Base-by-base conservation (phyloP, 2,113 vertebrate genomes). In the Natator depressus region DNA sequence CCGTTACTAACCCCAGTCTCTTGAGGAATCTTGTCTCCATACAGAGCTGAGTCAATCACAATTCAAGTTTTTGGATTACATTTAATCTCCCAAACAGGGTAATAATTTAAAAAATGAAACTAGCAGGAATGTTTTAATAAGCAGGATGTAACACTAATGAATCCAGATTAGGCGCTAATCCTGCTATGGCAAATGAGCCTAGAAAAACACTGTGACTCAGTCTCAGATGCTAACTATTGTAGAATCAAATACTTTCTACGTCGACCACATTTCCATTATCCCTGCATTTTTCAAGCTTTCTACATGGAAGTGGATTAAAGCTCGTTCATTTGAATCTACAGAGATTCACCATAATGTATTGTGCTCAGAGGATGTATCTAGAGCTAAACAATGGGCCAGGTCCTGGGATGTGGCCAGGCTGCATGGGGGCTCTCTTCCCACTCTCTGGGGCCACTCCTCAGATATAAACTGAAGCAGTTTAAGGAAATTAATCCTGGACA, bases 81-180 rank as follows among this genome's bases (percentile, higher is more conserved):
- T 10, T 65, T 50, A 91, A 46, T 85, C 80, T 95, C 47, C 83
- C 6, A 2, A 47, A 24, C 84, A 96, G 42, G 59, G 14, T 85
- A 90, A 50, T 90, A 93, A 82, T 87, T 91, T 54, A 79, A 51
- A 86, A 92, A 94, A 91, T 94, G 20, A 84, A 92, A 82, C 49
- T 93, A 89, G 80, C 38, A 85, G 54, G n/a, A 84, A 93, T 90
- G 42, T 83, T 94, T 92, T 88, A 79, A 57, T 95, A 93, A 92
- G 94, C 57, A 89, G 54, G 42, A 42, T 94, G 55, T 86, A 93
- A 84, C 17, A 1, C 1, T 94, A 93, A 95, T 92, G 94, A 89
- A 76, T 49, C 53, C 78, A 92, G 84, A 57, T 94, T 96, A 93
- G 93, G 85, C 79, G 72, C 62, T 1, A 65, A 92, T 88, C n/a